A percentile compares a stretch with the other conserved stretches of the same genome.
Conservation (phyloP, 2,113 vertebrate species). For the Hassar affinis region DNA sequence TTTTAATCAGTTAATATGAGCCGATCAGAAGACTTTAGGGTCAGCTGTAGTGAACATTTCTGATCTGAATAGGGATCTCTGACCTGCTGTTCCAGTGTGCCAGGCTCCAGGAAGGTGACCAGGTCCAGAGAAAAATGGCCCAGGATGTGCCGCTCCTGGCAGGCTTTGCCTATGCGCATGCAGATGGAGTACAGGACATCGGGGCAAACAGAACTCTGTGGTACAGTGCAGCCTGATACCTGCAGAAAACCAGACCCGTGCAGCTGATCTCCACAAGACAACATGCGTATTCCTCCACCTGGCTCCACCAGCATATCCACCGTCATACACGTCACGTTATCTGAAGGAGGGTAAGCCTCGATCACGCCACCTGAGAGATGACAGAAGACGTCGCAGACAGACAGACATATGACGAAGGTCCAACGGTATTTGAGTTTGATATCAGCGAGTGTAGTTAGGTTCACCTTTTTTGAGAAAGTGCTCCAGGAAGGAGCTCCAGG, state of each 20-base stretch:
- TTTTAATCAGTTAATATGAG: neutral
- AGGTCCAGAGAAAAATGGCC: slow-evolving; percentile 84
- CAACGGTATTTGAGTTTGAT: neutral
- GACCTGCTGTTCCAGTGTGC: slow-evolving; percentile 81
- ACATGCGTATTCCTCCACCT: slow-evolving; percentile 70
- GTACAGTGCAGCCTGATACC: slow-evolving; percentile 74
- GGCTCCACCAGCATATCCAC: slow-evolving; percentile 89
- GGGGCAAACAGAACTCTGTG: slow-evolving; percentile 78
- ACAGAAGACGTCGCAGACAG: slow-evolving; percentile 10
- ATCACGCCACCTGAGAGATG: slow-evolving; percentile 78
- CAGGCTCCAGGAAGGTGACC: slow-evolving; percentile 77
- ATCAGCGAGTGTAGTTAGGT: neutral
- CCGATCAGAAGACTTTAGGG: neutral
- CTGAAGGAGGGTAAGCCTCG: slow-evolving; percentile 79
- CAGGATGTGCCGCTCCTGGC: slow-evolving; percentile 70
- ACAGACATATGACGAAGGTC: neutral
- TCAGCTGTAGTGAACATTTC: neutral
- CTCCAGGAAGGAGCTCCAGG: slow-evolving; percentile 86
- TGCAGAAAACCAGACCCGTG: slow-evolving; percentile 73
- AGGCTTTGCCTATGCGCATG: slow-evolving; percentile 74
- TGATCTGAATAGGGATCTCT: slow-evolving; percentile 43
- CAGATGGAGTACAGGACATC: slow-evolving; percentile 73
- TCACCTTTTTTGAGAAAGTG: slow-evolving; percentile 87
- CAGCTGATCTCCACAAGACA: slow-evolving; percentile 84
- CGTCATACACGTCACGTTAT: slow-evolving; percentile 77